Base-by-base conservation (phyloP, 2,888 invertebrate species). In the Lycia hirtaria region DNA sequence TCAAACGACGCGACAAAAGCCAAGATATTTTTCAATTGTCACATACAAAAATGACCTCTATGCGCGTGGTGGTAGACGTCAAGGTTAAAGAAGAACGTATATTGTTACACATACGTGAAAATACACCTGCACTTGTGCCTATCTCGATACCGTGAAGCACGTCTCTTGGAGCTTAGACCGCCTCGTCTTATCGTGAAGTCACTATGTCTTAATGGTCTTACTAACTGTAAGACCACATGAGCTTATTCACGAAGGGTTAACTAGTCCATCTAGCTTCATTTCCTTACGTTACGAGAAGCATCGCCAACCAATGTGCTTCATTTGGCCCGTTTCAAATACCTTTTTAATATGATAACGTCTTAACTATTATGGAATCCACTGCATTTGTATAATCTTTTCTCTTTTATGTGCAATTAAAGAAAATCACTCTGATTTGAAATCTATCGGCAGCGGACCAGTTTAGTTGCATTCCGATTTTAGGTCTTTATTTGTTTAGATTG, bases 141-240 rank as follows among this genome's bases (percentile, higher is more conserved):
- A 87, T 88, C 88, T 76, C 81, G 88, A 88, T 88, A 80, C 78
- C 72, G 84, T 83, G 83, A 77, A 87, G 86, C 88, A 89, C 88
- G 89, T 88, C 83, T 80, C 78, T 61, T 64, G 64, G 61, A 63
- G 65, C 72, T 77, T 77, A 45, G 76, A 80, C 82, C 82, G 77
- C 77, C 72, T 70, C 65, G 77, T 65, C 76, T 84, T 87, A 85
- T 88, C 87, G 78, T 65, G 53, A 69, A 75, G 77, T 74, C 76
- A 69, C 77, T 76, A 78, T 70, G 78, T 80, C 81, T 83, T 89
- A 89, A 88, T 89, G 85, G 86, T 75, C 75, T 69, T 67, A 75
- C 75, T 82, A 80, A 81, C 81, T 78, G 80, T 80, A 75, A 76
- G 83, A 82, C 81, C 85, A 83, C 82, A 84, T 83, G 75, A 80